Evolutionary conservation across 2,113 vertebrate species (phyloP), one percentile per base, ranked within the genome.

Genomic region (Hippocampus mohnikei): DNA sequence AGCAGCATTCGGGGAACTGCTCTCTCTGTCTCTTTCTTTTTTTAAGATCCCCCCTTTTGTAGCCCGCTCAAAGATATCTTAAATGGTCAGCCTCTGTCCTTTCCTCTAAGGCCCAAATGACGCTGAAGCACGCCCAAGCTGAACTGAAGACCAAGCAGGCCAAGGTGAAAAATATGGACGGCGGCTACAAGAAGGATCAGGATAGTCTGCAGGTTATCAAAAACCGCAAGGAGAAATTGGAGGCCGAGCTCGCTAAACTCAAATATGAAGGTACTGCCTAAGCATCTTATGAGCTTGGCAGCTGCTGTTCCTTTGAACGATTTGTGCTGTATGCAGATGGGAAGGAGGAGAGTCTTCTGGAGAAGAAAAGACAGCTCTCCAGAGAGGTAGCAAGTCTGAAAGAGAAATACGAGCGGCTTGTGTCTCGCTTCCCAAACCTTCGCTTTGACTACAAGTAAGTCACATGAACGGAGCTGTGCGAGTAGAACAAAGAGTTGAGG

Each of bases 391-490:
- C 65, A 61, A 83, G 5, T 0, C 85, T 98, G 40, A 95, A 91
- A 79, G 93, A 95, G 82, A 81, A 69, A 1, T 87, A 91, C 42
- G 97, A 98, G 81, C 75, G 82, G 8, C 92, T 96, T 29, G 83
- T 92, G 84, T 91, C 92, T n/a, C 95, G 83, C 64, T 96, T 95
- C 88, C 96, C 96, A 48, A 92, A 93, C 73, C 91, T 98, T 69
- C 93, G 81, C 21, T 98, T 99, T 76, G 92, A 93, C n/a, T 99
- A 99, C 92, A 94, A 71, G 97, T 98, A 92, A 93, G 88, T 42
- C 62, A 42, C 40, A 13, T 8, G 58, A 1, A 37, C 33, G 5
- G 33, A 37, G 33, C 33, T 37, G 33, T 7, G 33, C 2, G 33
- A 37, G 33, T 37, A 37, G 5, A 37, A 37, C 33, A 37, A 37